Base-by-base conservation (phyloP, 2,113 vertebrate genomes). In the Grantiella picta region DNA sequence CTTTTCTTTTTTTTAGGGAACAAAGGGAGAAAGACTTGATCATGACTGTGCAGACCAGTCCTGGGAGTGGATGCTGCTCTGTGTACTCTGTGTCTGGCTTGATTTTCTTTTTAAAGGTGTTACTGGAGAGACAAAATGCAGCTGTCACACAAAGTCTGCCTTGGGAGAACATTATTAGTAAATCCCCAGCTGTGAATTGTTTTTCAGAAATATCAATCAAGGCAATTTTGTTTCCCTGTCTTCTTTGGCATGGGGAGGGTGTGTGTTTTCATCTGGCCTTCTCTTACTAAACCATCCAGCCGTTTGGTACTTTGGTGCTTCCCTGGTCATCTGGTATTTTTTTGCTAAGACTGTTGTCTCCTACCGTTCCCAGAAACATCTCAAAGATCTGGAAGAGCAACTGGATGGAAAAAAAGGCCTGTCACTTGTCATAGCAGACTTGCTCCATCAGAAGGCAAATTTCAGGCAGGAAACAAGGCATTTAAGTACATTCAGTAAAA, bases 211-310 rank as follows among this genome's bases (percentile, higher is more conserved):
- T 21, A 27, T 14, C 16, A 45, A 2, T 61, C n/a, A 50, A 63
- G 29, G 38, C 25, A 59, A 5, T 81, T 83, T 59, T 57, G 22
- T 76, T 85, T 79, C 49, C 31, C 18, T 29, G 2, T 35, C 13
- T 1, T 5, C 42, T 31, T 68, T 66, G 61, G 63, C 5, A 0
- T 42, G 28, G 45, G 23, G 0, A 11, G 14, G 22, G 19, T 49
- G 28, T 4, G 2, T 35, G 11, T 40, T 92, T 60, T 86, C 22
- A 22, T 27, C 33, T 57, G 38, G 4, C 72, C 59, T 54, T 63
- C 35, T 27, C 33, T 25, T 54, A 42, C 29, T 57, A 12, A 86
- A 69, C 24, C 20, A 21, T 36, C 44, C 42, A 65, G 23, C 36
- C 9, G 1, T 65, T 78, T 66, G 33, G 35, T 68, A 19, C 49